Evolutionary conservation across 2,797 vertebrate species (phyloP), one percentile per base, ranked within the genome.

Genomic region (Kryptolebias ocellatus): DNA sequence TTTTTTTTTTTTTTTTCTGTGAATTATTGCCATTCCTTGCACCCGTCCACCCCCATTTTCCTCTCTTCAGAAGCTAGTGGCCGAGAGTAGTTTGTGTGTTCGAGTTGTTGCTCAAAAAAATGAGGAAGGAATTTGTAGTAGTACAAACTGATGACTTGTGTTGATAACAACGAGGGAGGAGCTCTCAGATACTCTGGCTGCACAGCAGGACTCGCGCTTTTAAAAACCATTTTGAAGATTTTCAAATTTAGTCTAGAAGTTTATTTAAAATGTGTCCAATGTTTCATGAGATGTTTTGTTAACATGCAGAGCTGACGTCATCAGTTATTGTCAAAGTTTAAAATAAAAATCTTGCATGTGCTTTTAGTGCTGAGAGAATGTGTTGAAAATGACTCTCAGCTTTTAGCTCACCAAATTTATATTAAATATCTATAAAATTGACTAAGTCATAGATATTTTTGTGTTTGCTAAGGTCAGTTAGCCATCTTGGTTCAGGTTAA

Each of bases 121-220:
- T 24, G 42, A 68, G 60, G 73, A 60, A 75, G 66, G 71, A 74
- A 65, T 80, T 64, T 62, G 46, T 74, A 39, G 73, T 39, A 18
- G 64, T 66, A 68, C 84, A 37, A 68, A 54, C 59, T 60, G 67
- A 83, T 84, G 81, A 57, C 56, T 53, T 55, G 69, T 60, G 47
- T 56, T 74, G 83, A 84, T 83, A 85, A 69, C 56, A 2, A 66
- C 0, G 49, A 81, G 78, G 64, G 67, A 45, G 83, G 69, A 78
- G 83, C 68, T 67, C 49, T n/a, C 24, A 2, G 61, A 3, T 66
- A 79, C 60, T 34, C 9, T 4, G 72, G 80, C 70, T 1, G 14
- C 9, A 5, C n/a, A 17, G 53, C 50, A 42, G 47, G 75, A 50
- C 28, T 50, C 65, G n/a, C 64, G 69, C 60, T 73, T 69, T 67